These are phyloP conservation scores for Pomacea maculata DNA, from an alignment of 1,140 invertebrate genomes.

Conservation along the genomic window DNA sequence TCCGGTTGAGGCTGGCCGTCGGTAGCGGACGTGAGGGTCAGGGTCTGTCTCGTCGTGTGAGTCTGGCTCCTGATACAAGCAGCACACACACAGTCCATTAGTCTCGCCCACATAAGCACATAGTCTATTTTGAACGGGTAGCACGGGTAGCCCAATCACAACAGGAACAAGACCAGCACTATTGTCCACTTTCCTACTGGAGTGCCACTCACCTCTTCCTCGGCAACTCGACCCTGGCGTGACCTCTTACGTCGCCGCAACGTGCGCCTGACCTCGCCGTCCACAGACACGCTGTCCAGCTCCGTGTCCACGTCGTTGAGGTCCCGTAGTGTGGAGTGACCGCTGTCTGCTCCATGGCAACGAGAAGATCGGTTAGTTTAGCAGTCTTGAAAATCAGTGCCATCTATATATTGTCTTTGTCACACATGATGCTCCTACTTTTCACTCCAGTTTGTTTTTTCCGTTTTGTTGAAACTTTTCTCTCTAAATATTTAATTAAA, in stretches of 20 bases:
- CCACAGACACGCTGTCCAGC: slow-evolving; percentile 28
- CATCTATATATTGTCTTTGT: too few relatives aligned
- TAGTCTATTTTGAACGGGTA: too few relatives aligned
- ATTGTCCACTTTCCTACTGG: too few relatives aligned
- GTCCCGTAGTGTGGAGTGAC: slow-evolving; percentile 65
- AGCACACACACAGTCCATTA: neutral
- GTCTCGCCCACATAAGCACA: neutral
- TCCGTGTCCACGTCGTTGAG: slow-evolving; percentile 55
- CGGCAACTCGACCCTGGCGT: slow-evolving; percentile 9
- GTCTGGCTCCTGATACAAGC: slow-evolving; percentile 34
- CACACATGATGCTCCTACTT: too few relatives aligned
- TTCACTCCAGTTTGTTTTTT: too few relatives aligned
- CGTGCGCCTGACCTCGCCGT: slow-evolving; percentile 13
- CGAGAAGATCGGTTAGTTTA: too few relatives aligned
- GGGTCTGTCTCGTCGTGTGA: slow-evolving; percentile 46
- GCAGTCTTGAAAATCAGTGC: too few relatives aligned
- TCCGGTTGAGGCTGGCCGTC: neutral
- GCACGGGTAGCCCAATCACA: too few relatives aligned
- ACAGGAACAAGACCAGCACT: too few relatives aligned
- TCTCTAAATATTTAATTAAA: too few relatives aligned
- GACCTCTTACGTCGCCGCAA: slow-evolving; percentile 3
- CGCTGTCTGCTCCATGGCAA: slow-evolving; percentile 61
- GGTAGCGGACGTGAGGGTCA: slow-evolving; percentile 23
- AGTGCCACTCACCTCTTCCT: slow-evolving; percentile 21
- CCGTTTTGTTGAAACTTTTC: too few relatives aligned